Base-by-base conservation (phyloP, 1,140 invertebrate species). In the Scaptomyza hsui region DNA sequence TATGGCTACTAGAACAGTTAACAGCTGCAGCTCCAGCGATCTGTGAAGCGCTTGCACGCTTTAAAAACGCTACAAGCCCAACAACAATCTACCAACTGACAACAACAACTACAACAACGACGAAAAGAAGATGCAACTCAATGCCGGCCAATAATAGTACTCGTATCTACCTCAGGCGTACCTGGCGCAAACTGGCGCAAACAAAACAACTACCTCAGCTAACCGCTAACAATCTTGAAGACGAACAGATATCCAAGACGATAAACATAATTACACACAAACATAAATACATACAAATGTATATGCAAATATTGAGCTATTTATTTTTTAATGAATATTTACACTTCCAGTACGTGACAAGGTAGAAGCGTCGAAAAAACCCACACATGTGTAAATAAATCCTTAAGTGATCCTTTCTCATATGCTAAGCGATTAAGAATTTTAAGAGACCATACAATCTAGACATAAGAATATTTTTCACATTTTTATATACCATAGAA, bases 391-490 rank as follows among this genome's bases (percentile, higher is more conserved):
- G 82, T 88, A 88, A 82, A 89, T 88, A 88, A 80, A 52, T 76
- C 78, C 82, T 78, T 76, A 88, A 88, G 82, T 88, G 82, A 88
- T 88, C 82, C 82, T 88, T 88, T 68, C 78, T 86, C 74, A 67
- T 86, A 86, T 86, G 82, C 82, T 86, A 86, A 86, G 82, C 82
- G 82, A 72, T 75, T 85, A 85, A 88, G 81, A 82, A 57, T 77
- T 80, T 68, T 73, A 86, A 76, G 80, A 68, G 51, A 86, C 64
- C 62, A 62, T 62, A 70, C 49, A 62, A 62, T 24, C 32, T 53
- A 51, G 32, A 55, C 6, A 18, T 75, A 80, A 72, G 55, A 37
- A 47, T 59, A 86, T 81, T 80, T 86, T 86, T 72, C 71, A 77
- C 59, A 69, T 79, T 79, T 80, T 79, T 72, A 73, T 24, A n/a